phyloP scores from a whole-genome alignment of 2,797 vertebrate genomes.

The Pachyuromys duprasi region DNA sequence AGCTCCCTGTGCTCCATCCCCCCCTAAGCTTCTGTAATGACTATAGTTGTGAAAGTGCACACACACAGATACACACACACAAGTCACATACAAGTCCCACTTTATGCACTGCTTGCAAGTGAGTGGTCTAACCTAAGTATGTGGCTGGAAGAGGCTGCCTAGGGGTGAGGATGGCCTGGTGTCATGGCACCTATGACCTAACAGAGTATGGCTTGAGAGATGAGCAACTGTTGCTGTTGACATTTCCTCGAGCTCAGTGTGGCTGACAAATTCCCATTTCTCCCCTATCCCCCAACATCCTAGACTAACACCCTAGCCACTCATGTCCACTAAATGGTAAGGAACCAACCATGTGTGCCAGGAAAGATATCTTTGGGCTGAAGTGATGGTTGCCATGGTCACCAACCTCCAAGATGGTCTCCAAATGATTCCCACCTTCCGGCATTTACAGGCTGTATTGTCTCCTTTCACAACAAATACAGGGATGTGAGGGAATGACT shows the following conservation, averaged over 20 bases:
- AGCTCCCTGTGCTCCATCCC: neutral
- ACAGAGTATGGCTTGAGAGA: fast-evolving
- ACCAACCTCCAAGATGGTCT: neutral
- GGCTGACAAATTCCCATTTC: neutral
- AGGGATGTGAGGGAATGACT: neutral
- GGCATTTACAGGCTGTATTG: neutral
- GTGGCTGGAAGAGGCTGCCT: neutral
- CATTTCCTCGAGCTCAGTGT: fast-evolving
- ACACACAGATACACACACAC: too few relatives aligned
- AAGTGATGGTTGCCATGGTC: neutral
- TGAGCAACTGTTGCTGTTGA: fast-evolving
- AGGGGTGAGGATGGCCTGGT: fast-evolving
- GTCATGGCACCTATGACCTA: fast-evolving
- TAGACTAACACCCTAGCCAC: neutral
- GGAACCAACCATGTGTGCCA: neutral
- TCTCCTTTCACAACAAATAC: neutral
- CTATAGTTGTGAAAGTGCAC: neutral
- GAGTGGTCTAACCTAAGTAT: neutral
- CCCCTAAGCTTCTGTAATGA: neutral
- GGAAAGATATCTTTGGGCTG: neutral
- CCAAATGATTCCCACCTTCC: neutral
- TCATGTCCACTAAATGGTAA: neutral
- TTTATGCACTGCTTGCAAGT: neutral
- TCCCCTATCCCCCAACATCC: neutral
- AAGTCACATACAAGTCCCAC: neutral